Evolutionary conservation across 2,113 vertebrate genomes (phyloP).

Genomic region (Trematomus loennbergii): DNA sequence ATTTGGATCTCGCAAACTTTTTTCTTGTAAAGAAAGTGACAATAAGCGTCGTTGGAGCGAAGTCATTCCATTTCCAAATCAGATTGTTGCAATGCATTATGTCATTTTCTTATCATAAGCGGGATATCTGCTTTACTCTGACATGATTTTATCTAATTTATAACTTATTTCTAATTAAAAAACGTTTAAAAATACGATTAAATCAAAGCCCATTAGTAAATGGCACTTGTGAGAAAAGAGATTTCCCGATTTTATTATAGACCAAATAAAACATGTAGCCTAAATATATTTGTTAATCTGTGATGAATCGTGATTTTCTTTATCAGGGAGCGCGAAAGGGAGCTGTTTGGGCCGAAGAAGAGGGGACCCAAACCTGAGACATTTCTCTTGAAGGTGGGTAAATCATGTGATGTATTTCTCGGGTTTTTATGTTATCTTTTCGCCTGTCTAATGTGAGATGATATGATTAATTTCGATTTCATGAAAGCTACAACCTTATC

Average conservation of each 20-base stretch:
- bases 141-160: not conserved
- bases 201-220: not conserved
- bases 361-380: conserved; percentile 98
- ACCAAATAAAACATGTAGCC: not conserved
- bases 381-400: conserved; percentile 93
- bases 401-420: not conserved
- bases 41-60: not conserved
- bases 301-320: not conserved
- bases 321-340: conserved; percentile 92
- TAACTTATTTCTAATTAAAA: not conserved
- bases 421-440: not conserved
- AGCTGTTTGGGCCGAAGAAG: conserved; percentile 96
- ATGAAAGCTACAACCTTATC: not conserved
- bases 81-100: not conserved
- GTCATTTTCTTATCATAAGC: not conserved
- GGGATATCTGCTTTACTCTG: not conserved
- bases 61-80: not conserved
- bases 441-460: not conserved
- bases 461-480: conserved; percentile 1
- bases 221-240: fast-evolving
- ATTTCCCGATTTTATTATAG: not conserved
- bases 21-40: not conserved
- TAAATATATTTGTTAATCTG: not conserved
- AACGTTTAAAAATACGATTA: fast-evolving
- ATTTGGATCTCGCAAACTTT: not conserved